Evolutionary conservation across 2,113 vertebrate species (phyloP), one percentile per base, ranked within the genome.

Genomic region (Herpetotheres cachinnans): DNA sequence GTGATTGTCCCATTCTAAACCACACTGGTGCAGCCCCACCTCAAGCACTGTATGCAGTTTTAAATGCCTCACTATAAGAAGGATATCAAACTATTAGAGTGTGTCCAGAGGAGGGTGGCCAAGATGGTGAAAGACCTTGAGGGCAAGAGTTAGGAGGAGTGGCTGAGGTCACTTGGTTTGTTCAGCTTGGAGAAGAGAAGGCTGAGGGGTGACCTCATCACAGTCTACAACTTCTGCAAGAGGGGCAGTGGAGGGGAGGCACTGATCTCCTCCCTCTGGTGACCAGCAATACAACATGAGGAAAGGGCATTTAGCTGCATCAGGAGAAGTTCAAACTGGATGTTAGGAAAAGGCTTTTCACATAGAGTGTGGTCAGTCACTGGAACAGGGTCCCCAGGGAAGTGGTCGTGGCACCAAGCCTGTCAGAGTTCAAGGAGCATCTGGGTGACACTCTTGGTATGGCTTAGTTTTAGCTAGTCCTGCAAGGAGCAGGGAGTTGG

Each of bases 41-140:
- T 47, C 0, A 0, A 62, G 22, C 27, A 10, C 22, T 67, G 12
- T 67, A n/a, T 55, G 25, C 5, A 1, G 11, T n/a, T 8, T 47
- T 25, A 13, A 7, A 20, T 0, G 0, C 10, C 8, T 62, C 9
- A 6, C 4, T 36, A 19, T 30, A 26, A 54, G 32, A 36, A 59
- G 8, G 40, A n/a, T 13, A 26, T 21, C 20, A n/a, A 6, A 30
- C 12, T 34, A 9, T 46, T 27, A 34, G 11, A 32, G 22, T 25
- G 24, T 36, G 26, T 36, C n/a, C 30, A 49, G 65, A 70, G 7
- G 42, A 42, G 42, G 42, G 42, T 42, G 42, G 42, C 42, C 11
- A 42, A 42, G 42, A 42, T 42, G 42, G 42, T 42, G 42, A 42
- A 42, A 42, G 14, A 42, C 42, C 42, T 42, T 42, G 42, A 42